Evolutionary conservation across 2,888 invertebrate species (phyloP), one percentile per base, ranked within the genome.

Genomic region (Scaptomyza reducta): DNA sequence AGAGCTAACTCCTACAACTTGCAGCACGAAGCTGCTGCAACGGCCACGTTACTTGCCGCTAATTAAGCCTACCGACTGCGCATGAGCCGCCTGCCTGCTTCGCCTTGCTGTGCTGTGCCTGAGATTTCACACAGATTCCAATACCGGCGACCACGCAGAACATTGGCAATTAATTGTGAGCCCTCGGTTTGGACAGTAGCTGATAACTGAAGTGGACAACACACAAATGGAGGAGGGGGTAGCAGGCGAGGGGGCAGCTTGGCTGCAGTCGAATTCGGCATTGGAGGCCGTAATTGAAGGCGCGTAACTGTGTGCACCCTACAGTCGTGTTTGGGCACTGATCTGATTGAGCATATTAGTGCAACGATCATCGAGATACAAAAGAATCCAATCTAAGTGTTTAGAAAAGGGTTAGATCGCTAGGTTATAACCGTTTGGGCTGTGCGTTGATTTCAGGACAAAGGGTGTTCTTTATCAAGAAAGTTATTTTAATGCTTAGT

Each of bases 21-120:
- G 59, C 59, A 44, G 53, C 73, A 73, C 74, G 74, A 66, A 64
- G 57, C 62, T 49, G 55, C 71, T 29, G 60, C 54, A 33, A 11
- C 67, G 46, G 63, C 71, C 75, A 76, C 87, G 88, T 87, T 87
- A 88, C 83, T 88, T 79, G 87, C 89, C 81, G 89, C 89, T 90
- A 90, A 90, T 90, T 90, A 90, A 90, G 89, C 86, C 74, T 80
- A 80, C 83, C 81, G 73, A 76, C 70, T 77, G 74, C 70, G 83
- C 83, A 79, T 83, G 72, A 75, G 70, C 58, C 68, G 55, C 55
- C 44, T 45, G 49, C 44, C 49, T 6, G 53, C 50, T 3, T 42
- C n/a, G n/a, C 29, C 29, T 33, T 9, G 13, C 9, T 18, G 53
- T 9, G 6, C 27, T 7, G 6, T 45, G 76, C 81, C 74, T 66